phyloP scores from a whole-genome alignment of 2,113 vertebrate species.

The Arothron firmamentum region DNA sequence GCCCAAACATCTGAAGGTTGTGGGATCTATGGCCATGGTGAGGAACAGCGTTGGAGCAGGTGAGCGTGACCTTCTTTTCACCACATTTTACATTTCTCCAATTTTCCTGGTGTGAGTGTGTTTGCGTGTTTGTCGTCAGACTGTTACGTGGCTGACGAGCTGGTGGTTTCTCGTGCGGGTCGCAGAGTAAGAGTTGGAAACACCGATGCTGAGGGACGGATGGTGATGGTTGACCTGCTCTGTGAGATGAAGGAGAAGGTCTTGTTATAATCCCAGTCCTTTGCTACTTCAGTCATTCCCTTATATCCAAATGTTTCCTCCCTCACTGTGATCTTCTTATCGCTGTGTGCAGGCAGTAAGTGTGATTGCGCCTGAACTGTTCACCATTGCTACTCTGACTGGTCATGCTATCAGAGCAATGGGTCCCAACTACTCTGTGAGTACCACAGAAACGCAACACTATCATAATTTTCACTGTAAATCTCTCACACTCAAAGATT shows the following conservation, averaged over 20 bases:
- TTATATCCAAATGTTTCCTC: background rate
- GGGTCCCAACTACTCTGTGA: conserved; percentile 79
- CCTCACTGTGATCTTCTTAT: conserved; percentile 5
- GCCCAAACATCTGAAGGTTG: conserved; percentile 74
- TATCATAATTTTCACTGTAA: background rate
- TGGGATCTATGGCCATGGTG: conserved; percentile 80
- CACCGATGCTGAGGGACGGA: conserved; percentile 80
- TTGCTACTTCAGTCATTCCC: background rate
- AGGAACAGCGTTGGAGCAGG: conserved; percentile 82
- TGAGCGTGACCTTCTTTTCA: conserved; percentile 32
- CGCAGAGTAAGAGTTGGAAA: conserved; percentile 78
- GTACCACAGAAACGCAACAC: conserved; percentile 11
- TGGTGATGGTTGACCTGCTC: conserved; percentile 81
- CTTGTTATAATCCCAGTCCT: background rate
- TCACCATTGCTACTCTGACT: conserved; percentile 81
- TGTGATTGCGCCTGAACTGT: conserved; percentile 70
- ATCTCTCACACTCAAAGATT: background rate
- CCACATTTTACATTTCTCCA: background rate
- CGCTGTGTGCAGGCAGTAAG: conserved; percentile 58
- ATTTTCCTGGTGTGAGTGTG: background rate
- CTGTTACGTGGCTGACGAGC: conserved; percentile 80
- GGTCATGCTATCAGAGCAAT: conserved; percentile 80
- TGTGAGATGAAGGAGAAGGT: conserved; percentile 84
- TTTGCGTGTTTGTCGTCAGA: conserved; percentile 54
- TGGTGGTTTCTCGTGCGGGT: conserved; percentile 75